These are phyloP conservation scores for Chrysolina oricalcia DNA, from an alignment of 2,888 invertebrate species.

Conservation along the genomic window DNA sequence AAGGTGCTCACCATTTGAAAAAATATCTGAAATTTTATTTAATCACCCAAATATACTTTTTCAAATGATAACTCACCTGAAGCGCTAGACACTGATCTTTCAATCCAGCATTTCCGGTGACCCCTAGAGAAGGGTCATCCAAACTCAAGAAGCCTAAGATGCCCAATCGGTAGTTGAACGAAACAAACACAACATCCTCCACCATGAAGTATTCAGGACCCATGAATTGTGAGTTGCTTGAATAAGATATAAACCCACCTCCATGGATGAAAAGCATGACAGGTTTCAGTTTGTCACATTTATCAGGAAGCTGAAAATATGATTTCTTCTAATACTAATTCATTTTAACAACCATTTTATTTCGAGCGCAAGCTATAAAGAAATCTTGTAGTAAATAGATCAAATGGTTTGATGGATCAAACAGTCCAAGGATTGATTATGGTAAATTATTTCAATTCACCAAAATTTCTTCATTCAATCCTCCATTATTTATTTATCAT, in stretches of 20 bases:
- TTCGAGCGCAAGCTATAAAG: too few relatives aligned
- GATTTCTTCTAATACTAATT: too few relatives aligned
- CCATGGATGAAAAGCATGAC: constrained; percentile 74
- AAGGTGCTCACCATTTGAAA: too few relatives aligned
- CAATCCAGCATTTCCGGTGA: constrained; percentile 73
- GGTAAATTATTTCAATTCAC: too few relatives aligned
- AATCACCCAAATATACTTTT: too few relatives aligned
- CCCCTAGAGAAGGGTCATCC: constrained; percentile 69
- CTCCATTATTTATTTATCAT: too few relatives aligned
- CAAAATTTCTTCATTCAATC: too few relatives aligned
- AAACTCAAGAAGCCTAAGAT: constrained; percentile 72
- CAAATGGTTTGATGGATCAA: too few relatives aligned
- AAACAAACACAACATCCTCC: constrained; percentile 72
- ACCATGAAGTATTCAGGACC: constrained; percentile 72
- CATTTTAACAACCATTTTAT: too few relatives aligned
- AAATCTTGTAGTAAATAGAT: too few relatives aligned
- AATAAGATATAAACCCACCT: constrained; percentile 71
- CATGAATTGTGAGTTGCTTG: constrained; percentile 61
- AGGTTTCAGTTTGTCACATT: constrained; percentile 37
- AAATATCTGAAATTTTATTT: too few relatives aligned
- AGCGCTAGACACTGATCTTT: constrained; percentile 73
- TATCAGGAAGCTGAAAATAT: constrained; percentile 30
- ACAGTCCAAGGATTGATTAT: too few relatives aligned
- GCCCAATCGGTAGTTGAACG: constrained; percentile 72
- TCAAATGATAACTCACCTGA: not conserved